Base-by-base conservation (phyloP, 2,888 invertebrate genomes). In the Colostygia pectinataria region DNA sequence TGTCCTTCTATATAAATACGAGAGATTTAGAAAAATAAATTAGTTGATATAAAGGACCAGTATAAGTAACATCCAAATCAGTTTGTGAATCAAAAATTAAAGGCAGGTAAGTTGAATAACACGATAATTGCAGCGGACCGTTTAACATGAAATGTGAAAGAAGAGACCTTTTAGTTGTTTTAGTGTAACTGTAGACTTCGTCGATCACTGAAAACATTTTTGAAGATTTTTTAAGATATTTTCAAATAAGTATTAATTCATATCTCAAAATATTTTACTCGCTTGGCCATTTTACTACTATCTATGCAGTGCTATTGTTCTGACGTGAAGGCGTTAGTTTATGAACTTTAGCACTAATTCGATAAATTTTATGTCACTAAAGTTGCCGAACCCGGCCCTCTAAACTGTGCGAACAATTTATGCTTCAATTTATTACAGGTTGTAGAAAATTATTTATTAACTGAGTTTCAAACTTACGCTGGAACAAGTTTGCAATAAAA, bases 1-100 rank as follows among this genome's bases (percentile, higher is more conserved):
- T 61, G 44, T n/a, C 9, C 25, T 25, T 49, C 40, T 57, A 46
- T 59, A 61, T 61, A 61, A 57, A 61, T 61, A 57, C 45, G 33
- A 32, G 52, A 31, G 36, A 37, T 24, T 36, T 31, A 28, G 33
- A 25, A 24, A 52, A 23, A 27, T 45, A 39, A 25, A 32, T 51
- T 34, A 59, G 45, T 55, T 42, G 5, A 8, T 18, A 15, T 9
- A 13, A 15, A 37, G 13, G 34, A 25, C 14, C 32, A n/a, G 47
- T 29, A 13, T 36, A 32, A 36, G 44, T 41, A 24, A 48, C 41
- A 47, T 12, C 25, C 4, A 8, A 34, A 38, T 31, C 20, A 14
- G 14, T 38, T 27, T 23, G 18, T 40, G 31, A 12, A 31, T 52
- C 18, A 9, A 29, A 10, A 38, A 25, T 27, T n/a, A 6, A 40